phyloP scores from a whole-genome alignment of 2,888 invertebrate genomes.

The Augochlorella aurata region DNA sequence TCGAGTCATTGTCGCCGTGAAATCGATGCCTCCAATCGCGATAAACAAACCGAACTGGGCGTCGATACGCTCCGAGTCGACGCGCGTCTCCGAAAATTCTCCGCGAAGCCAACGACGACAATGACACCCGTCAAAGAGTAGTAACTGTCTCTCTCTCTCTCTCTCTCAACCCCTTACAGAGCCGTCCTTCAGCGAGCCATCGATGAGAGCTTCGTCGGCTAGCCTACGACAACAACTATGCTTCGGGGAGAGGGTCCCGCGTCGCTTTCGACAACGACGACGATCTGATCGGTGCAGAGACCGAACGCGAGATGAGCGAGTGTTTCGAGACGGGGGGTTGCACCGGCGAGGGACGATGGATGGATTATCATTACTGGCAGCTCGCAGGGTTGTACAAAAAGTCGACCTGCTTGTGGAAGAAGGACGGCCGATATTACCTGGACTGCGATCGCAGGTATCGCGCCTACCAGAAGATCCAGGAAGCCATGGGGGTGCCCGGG shows the following conservation, averaged over 20 bases:
- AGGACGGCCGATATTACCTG: constrained; percentile 63
- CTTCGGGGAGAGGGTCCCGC: not conserved
- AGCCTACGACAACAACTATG: constrained; percentile 17
- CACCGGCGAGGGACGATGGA: constrained; percentile 57
- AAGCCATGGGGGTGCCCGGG: constrained; percentile 42
- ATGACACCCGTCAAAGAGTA: constrained; percentile 12
- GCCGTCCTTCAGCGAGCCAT: not conserved
- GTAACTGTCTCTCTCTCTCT: too few species aligned
- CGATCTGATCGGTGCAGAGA: not conserved
- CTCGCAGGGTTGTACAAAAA: constrained; percentile 65
- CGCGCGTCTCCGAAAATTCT: not conserved
- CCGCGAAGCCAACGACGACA: not conserved
- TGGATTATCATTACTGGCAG: constrained; percentile 59
- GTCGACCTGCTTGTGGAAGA: constrained; percentile 71
- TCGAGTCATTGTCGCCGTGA: not conserved
- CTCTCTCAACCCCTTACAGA: not conserved
- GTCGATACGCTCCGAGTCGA: not conserved
- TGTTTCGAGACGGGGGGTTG: not conserved
- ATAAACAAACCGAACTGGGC: too few species aligned
- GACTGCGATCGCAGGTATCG: constrained; percentile 58
- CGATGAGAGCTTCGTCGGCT: not conserved
- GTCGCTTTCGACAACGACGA: constrained; percentile 5
- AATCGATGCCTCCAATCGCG: constrained; percentile 5
- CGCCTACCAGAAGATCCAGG: constrained; percentile 68
- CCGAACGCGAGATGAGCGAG: constrained; percentile 29